phyloP scores from a whole-genome alignment of 1,140 invertebrate genomes.

The Dendroctonus valens region DNA sequence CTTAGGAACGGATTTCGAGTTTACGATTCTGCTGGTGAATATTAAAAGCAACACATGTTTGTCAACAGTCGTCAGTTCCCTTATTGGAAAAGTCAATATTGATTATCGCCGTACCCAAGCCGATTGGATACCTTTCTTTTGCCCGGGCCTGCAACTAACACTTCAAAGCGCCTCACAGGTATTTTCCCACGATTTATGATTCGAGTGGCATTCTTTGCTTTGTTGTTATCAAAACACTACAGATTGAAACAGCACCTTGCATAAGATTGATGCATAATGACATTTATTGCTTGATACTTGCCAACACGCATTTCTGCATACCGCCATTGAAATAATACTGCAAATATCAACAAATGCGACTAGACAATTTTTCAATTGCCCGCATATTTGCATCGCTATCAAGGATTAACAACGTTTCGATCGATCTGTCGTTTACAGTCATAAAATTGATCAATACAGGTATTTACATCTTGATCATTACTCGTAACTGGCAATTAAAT shows the following conservation, averaged over 20 bases:
- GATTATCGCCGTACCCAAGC: conserved; percentile 17
- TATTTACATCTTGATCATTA: no score
- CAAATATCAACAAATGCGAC: no score
- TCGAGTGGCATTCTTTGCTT: conserved; percentile 16
- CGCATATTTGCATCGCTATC: no score
- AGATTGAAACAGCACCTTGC: conserved; percentile 1
- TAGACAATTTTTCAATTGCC: no score
- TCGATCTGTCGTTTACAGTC: no score
- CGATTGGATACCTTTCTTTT: conserved; percentile 21
- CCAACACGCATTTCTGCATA: no score
- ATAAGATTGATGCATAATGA: neutral
- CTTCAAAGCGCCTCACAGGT: conserved; percentile 21
- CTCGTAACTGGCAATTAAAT: no score
- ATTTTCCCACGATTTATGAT: conserved; percentile 19
- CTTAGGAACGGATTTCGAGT: no score
- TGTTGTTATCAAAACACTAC: conserved; percentile 11
- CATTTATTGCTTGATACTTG: neutral
- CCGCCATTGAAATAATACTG: no score
- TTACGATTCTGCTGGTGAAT: no score
- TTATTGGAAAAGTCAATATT: conserved; percentile 28
- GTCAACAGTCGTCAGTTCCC: conserved; percentile 21
- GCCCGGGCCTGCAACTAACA: conserved; percentile 14
- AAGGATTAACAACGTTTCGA: no score
- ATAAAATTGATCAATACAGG: no score
- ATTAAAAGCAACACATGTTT: conserved; percentile 9